phyloP scores from a whole-genome alignment of 2,797 vertebrate genomes.

The Anableps anableps region DNA sequence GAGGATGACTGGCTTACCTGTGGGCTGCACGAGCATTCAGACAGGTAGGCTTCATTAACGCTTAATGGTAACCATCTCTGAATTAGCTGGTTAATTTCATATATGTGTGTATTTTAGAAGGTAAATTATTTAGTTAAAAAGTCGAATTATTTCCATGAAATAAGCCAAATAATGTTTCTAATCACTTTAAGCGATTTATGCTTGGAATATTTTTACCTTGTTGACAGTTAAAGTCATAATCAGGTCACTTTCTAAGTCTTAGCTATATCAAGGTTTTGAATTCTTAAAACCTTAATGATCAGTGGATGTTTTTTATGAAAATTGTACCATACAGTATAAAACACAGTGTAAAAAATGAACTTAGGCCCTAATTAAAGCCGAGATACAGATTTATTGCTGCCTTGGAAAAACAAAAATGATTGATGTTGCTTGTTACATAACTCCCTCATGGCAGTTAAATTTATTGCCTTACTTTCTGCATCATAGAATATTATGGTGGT shows the following conservation, averaged over 20 bases:
- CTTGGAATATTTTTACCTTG: neutral
- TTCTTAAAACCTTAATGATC: neutral
- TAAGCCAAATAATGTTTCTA: neutral
- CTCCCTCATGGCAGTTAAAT: neutral
- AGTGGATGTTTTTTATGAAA: neutral
- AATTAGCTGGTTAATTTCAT: neutral
- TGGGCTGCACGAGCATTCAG: neutral
- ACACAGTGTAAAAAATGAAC: neutral
- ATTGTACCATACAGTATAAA: neutral
- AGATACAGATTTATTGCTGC: neutral
- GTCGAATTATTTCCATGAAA: neutral
- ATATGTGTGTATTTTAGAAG: neutral
- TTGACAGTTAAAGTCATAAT: neutral
- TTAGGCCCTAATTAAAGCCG: neutral
- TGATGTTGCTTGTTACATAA: conserved; percentile 12
- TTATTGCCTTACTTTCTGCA: conserved; percentile 20
- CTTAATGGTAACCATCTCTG: neutral
- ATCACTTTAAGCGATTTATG: neutral
- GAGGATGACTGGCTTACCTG: conserved; percentile 8
- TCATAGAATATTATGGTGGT: neutral
- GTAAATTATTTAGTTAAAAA: neutral
- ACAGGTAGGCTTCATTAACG: conserved; percentile 16
- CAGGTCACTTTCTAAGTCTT: neutral
- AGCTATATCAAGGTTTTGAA: neutral
- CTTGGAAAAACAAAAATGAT: neutral